Percentiles rank a stretch among this genome's conserved stretches.
These are phyloP conservation scores for Spongilla lacustris DNA, from an alignment of 37 sponge, comb jelly and placozoan genomes.

Conservation along the genomic window DNA sequence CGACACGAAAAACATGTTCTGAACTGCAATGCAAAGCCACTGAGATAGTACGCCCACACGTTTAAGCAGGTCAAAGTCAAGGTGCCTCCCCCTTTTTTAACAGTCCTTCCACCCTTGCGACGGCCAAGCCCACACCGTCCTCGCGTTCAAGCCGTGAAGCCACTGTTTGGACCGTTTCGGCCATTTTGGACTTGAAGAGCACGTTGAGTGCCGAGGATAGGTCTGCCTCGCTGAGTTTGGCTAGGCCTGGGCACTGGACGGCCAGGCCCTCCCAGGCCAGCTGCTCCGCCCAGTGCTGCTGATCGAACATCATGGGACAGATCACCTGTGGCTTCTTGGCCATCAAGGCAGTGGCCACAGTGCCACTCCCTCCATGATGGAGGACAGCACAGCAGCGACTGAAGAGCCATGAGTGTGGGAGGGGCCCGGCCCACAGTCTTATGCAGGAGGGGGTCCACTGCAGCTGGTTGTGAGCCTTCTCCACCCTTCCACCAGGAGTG, in stretches of 20 bases:
- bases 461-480: not conserved
- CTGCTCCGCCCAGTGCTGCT: slow-evolving; percentile 57
- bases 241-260: not conserved
- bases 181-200: not conserved
- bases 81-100: not conserved
- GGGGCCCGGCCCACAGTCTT: not conserved
- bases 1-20: slow-evolving; percentile 60
- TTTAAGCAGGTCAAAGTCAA: not conserved
- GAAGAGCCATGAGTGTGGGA: slow-evolving; percentile 58
- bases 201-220: slow-evolving; percentile 14
- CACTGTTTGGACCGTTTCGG: not conserved
- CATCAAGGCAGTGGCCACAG: slow-evolving; percentile 42
- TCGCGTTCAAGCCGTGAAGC: not conserved
- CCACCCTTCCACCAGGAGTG: not conserved
- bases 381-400: slow-evolving; percentile 30
- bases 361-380: slow-evolving; percentile 70
- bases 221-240: slow-evolving; percentile 3
- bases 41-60: not conserved
- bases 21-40: slow-evolving; percentile 69
- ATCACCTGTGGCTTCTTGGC: slow-evolving; percentile 41
- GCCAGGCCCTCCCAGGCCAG: slow-evolving; percentile 56
- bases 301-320: slow-evolving; percentile 63
- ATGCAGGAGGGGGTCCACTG: not conserved
- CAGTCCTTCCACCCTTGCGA: slow-evolving; percentile 12
- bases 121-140: slow-evolving; percentile 7